A percentile compares a stretch with the other conserved stretches of the same genome.
Evolutionary conservation across 1,140 invertebrate species (phyloP).

Genomic region (Delia radicum): DNA sequence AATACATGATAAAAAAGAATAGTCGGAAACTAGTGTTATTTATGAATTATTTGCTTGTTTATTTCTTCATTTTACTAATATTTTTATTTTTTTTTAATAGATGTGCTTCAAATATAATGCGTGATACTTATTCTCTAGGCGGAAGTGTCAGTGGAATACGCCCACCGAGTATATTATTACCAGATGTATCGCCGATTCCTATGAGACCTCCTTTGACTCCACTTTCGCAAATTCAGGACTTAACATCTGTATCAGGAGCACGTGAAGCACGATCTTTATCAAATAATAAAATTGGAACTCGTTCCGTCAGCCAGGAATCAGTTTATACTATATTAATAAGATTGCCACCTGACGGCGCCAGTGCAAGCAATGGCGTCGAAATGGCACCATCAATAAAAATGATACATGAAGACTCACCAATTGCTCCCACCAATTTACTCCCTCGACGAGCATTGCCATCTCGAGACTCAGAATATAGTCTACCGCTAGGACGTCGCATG

Average conservation of each 20-base stretch:
- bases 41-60: background rate
- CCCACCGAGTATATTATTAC: conserved; percentile 51
- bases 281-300: conserved; percentile 48
- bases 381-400: conserved; percentile 77
- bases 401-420: conserved; percentile 70
- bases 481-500: conserved; percentile 62
- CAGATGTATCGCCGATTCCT: conserved; percentile 53
- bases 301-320: conserved; percentile 70
- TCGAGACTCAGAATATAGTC: conserved; percentile 51
- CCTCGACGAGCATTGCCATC: conserved; percentile 44
- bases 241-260: conserved; percentile 43
- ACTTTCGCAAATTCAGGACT: conserved; percentile 52
- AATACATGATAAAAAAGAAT: no score
- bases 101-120: conserved; percentile 81
- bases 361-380: conserved; percentile 50
- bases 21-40: no score
- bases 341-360: conserved; percentile 67
- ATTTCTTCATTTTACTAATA: background rate
- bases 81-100: conserved; percentile 42
- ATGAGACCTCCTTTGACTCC: conserved; percentile 44
- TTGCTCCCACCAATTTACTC: conserved; percentile 35
- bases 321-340: conserved; percentile 92
- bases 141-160: conserved; percentile 49
- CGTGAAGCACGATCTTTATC: conserved; percentile 61
- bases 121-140: conserved; percentile 64